Evolutionary conservation across 1,140 invertebrate genomes (phyloP).

Genomic region (Oreohelix idahoensis): DNA sequence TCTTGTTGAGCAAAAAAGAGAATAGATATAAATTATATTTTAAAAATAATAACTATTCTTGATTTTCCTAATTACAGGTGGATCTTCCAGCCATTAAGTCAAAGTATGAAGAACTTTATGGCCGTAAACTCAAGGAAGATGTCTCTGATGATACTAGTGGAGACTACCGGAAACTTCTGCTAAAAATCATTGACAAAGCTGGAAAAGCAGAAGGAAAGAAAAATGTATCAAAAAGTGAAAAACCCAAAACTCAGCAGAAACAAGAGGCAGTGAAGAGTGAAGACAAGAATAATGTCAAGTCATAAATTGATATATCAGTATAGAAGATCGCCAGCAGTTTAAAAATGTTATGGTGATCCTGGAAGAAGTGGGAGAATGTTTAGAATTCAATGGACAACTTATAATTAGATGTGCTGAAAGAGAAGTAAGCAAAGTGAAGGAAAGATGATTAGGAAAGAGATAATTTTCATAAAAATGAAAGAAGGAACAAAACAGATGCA

Average conservation of each 20-base stretch:
- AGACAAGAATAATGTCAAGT: background rate
- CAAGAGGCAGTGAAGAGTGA: background rate
- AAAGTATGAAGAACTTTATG: constrained; percentile 60
- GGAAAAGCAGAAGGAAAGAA: constrained; percentile 15
- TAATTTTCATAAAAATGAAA: too few species aligned
- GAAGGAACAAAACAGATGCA: too few species aligned
- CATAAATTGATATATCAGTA: too few species aligned
- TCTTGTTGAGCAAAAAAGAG: too few species aligned
- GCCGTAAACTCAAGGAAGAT: constrained; percentile 55
- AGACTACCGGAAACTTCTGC: constrained; percentile 63
- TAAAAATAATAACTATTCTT: background rate
- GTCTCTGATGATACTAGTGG: constrained; percentile 64
- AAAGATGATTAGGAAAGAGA: too few species aligned
- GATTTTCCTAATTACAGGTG: constrained; percentile 53
- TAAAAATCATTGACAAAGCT: constrained; percentile 58
- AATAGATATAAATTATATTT: too few species aligned
- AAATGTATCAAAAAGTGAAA: background rate
- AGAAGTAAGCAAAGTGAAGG: too few species aligned
- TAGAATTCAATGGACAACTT: too few species aligned
- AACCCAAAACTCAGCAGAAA: background rate
- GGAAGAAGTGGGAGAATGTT: too few species aligned
- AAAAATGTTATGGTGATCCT: too few species aligned
- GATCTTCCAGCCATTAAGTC: constrained; percentile 68
- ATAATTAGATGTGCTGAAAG: too few species aligned
- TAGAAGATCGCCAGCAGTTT: too few species aligned